Percentiles rank a stretch among this genome's conserved stretches.
phyloP scores from a whole-genome alignment of 2,888 invertebrate species.

The Gastracanthus pulcherrimus region DNA sequence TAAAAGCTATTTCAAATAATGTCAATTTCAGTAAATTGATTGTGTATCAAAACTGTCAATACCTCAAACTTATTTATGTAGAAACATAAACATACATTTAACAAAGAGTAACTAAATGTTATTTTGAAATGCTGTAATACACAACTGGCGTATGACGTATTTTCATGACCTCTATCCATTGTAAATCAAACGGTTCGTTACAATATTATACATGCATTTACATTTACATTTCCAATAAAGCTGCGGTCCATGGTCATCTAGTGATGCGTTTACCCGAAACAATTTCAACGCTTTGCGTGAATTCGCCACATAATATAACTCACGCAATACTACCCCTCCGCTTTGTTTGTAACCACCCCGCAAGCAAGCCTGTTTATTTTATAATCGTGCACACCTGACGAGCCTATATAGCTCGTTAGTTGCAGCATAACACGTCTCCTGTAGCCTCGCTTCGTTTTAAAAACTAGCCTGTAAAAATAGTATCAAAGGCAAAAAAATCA shows the following conservation, averaged over 20 bases:
- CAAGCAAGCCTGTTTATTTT: not conserved
- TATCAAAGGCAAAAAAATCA: constrained; percentile 54
- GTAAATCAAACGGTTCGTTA: not conserved
- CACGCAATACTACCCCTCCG: not conserved
- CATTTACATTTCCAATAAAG: not conserved
- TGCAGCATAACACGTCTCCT: not conserved
- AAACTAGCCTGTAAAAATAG: constrained; percentile 55
- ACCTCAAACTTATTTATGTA: too few relatives aligned
- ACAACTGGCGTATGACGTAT: not conserved
- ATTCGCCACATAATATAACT: not conserved
- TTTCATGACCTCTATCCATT: not conserved
- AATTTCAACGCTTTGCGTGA: too few relatives aligned
- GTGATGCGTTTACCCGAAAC: not conserved
- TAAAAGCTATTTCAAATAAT: not conserved
- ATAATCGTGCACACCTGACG: not conserved
- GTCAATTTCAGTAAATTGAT: not conserved
- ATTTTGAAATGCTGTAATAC: not conserved
- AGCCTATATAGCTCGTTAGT: not conserved
- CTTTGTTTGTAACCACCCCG: not conserved
- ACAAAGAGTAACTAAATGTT: not conserved
- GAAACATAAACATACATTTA: too few relatives aligned
- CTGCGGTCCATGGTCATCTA: constrained; percentile 7
- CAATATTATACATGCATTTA: not conserved
- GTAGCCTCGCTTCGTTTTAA: constrained; percentile 31
- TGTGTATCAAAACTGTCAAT: not conserved